Percentiles rank a stretch among this genome's conserved stretches.
phyloP scores from a whole-genome alignment of 2,113 vertebrate genomes.

The Anolis carolinensis region DNA sequence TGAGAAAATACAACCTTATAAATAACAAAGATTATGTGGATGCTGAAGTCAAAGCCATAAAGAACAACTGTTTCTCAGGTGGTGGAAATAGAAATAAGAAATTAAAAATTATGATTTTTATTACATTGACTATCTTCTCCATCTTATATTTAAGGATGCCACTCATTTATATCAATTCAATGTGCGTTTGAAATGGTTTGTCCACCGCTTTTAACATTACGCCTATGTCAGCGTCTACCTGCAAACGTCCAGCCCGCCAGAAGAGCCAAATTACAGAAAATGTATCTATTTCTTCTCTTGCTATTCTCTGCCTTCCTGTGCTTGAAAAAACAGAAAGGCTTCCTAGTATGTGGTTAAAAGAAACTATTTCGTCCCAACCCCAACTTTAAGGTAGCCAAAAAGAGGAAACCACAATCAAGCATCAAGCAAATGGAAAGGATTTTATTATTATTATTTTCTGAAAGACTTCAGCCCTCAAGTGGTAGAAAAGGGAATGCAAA shows the following conservation, averaged over 20 bases:
- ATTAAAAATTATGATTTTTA: not conserved
- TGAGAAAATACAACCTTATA: not conserved
- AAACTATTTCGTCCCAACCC: slow-evolving; percentile 49
- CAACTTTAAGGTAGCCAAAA: slow-evolving; percentile 48
- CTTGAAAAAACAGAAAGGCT: slow-evolving; percentile 47
- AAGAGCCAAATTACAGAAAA: slow-evolving; percentile 46
- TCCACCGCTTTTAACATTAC: slow-evolving; percentile 5
- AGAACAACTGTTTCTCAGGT: not conserved
- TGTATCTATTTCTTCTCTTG: slow-evolving; percentile 50
- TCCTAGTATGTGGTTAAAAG: slow-evolving; percentile 54
- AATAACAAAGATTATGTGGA: not conserved
- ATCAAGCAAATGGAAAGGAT: not conserved
- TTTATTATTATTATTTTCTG: not conserved
- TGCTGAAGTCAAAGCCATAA: not conserved
- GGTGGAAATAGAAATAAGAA: not conserved
- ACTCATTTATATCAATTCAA: slow-evolving; percentile 33
- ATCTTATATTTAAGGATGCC: slow-evolving; percentile 19
- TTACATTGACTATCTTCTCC: not conserved
- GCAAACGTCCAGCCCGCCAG: slow-evolving; percentile 48
- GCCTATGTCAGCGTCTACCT: not conserved
- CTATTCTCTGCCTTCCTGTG: slow-evolving; percentile 38
- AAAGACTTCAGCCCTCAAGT: slow-evolving; percentile 30
- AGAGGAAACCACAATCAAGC: slow-evolving; percentile 38
- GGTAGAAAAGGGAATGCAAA: slow-evolving; percentile 50
- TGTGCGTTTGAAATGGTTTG: not conserved